Evolutionary conservation across 2,113 vertebrate species (phyloP).

Genomic region (Pangasianodon hypophthalmus): DNA sequence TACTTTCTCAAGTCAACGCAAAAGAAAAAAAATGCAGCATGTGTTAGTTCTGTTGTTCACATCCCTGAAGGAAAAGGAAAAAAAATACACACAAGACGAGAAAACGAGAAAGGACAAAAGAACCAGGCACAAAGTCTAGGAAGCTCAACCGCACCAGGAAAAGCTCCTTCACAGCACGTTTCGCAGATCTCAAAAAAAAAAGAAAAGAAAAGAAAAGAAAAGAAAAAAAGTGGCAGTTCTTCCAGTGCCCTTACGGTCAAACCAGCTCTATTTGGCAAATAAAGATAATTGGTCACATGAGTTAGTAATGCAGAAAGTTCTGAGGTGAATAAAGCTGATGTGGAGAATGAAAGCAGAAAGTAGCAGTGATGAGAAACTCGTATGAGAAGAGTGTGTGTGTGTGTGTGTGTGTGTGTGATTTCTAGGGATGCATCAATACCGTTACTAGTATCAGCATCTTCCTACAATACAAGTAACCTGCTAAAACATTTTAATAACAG

Average conservation of each 20-base stretch:
- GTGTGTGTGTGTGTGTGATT: not conserved
- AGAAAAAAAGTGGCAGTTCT: slow-evolving; percentile 22
- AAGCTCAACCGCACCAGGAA: slow-evolving; percentile 49
- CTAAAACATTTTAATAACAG: not conserved
- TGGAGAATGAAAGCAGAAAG: not conserved
- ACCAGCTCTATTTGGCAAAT: slow-evolving; percentile 87
- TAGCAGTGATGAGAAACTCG: not conserved
- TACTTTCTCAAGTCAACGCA: not conserved
- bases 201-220: not conserved
- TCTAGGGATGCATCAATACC: not conserved
- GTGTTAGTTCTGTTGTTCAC: slow-evolving; percentile 39
- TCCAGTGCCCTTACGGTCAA: slow-evolving; percentile 50
- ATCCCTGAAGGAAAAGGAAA: slow-evolving; percentile 51
- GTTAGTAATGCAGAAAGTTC: slow-evolving; percentile 25
- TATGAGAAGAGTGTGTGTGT: not conserved
- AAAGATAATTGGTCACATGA: slow-evolving; percentile 79
- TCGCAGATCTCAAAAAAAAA: slow-evolving; percentile 33
- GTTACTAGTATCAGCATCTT: not conserved
- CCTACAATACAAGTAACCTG: not conserved
- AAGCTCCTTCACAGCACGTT: slow-evolving; percentile 61
- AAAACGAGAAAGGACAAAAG: slow-evolving; percentile 35
- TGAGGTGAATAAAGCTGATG: not conserved
- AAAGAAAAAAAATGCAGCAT: slow-evolving; percentile 39
- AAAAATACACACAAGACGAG: slow-evolving; percentile 52
- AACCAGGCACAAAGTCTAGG: slow-evolving; percentile 66